Evolutionary conservation across 2,888 invertebrate genomes (phyloP).

Genomic region (Periphyllus acericola): DNA sequence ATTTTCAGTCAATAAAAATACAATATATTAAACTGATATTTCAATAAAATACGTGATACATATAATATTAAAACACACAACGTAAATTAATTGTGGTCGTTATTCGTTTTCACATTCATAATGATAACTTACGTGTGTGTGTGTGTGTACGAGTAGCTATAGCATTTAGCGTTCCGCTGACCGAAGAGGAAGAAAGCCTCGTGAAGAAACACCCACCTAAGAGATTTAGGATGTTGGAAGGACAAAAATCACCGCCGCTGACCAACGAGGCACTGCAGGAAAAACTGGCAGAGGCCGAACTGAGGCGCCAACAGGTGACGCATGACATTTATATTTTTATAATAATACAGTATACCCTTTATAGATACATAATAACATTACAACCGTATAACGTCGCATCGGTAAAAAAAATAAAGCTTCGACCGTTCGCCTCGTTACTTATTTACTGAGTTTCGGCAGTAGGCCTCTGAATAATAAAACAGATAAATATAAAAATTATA

Average conservation of each 20-base stretch:
- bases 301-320: constrained; percentile 72
- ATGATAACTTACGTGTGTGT: not conserved
- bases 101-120: not conserved
- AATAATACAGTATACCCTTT: not conserved
- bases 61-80: too few relatives aligned
- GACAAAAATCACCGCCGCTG: constrained; percentile 73
- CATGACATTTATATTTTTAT: not conserved
- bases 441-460: not conserved
- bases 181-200: constrained; percentile 70
- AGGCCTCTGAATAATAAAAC: not conserved
- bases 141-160: constrained; percentile 67
- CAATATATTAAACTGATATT: too few relatives aligned
- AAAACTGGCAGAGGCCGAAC: constrained; percentile 79
- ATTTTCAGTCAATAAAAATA: not conserved
- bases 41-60: too few relatives aligned
- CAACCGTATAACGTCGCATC: not conserved
- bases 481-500: not conserved
- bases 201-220: constrained; percentile 75
- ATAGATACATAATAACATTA: not conserved
- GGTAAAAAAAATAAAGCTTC: not conserved
- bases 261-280: constrained; percentile 73
- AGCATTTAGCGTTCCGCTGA: constrained; percentile 74
- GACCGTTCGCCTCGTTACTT: not conserved
- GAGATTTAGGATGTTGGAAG: constrained; percentile 75
- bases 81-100: too few relatives aligned